Evolutionary conservation across 2,888 invertebrate species (phyloP), one percentile per base, ranked within the genome.

Genomic region (Pseudococcus viburni): DNA sequence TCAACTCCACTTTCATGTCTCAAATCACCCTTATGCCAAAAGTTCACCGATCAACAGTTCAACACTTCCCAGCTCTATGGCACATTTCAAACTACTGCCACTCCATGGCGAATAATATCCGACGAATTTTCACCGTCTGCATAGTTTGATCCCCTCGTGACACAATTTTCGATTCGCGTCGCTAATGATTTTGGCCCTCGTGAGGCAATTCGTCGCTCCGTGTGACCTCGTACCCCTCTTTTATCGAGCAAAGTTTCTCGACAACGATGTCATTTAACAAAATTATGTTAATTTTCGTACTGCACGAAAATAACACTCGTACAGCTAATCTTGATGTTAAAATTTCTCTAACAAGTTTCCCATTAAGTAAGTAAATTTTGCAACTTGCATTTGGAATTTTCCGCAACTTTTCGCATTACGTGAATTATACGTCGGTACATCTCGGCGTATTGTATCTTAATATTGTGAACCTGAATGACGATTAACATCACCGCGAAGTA

Each of bases 321-420:
- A 73, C 9, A 42, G 8, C 42, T 73, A 73, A 73, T 73, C 17
- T 33, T 33, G 15, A 26, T 73, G 33, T 73, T 73, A 17, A 73
- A 73, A 64, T 64, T 73, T 33, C 73, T 15, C 73, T 17, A 73
- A 73, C 73, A 73, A 73, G 73, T 73, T 73, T 73, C 33, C 33
- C 73, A 73, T 73, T 73, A 73, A 26, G 33, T 73, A 33, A 73
- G 26, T 33, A 33, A 73, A 73, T 73, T 73, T 73, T 33, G 73
- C 33, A 5, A 73, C 33, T 73, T 73, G 33, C 73, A 33, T 73
- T 33, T 73, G 0, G 33, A 73, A 73, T 73, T 26, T 33, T 33
- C 26, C 42, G 42, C 42, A 73, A 73, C 73, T 73, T 73, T 73
- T 33, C 33, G 33, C 33, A 73, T 73, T 73, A 73, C 73, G 33